Evolutionary conservation across 2,888 invertebrate genomes (phyloP).

Genomic region (Volucella inanis): DNA sequence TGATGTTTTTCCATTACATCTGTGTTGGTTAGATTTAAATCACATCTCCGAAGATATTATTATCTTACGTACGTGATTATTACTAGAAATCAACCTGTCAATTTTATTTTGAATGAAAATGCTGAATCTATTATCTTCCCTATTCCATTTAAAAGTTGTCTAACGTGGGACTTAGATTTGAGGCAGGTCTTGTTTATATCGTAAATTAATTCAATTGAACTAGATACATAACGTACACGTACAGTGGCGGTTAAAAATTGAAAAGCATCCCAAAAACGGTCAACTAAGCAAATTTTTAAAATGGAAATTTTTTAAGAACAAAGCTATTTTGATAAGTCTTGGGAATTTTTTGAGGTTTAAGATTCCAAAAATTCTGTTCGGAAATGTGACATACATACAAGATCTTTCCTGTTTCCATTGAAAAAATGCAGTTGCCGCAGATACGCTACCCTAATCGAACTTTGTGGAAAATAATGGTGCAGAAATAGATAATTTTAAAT

Average conservation of each 20-base stretch:
- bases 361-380: background rate
- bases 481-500: no score
- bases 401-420: no score
- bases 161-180: constrained; percentile 15
- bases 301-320: background rate
- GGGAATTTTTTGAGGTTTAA: background rate
- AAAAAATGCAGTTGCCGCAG: no score
- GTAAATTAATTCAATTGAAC: constrained; percentile 58
- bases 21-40: constrained; percentile 12
- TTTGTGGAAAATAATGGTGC: no score
- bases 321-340: background rate
- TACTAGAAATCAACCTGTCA: constrained; percentile 72
- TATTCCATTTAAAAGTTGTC: constrained; percentile 41
- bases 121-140: constrained; percentile 38
- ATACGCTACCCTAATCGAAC: no score
- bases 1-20: background rate
- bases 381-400: no score
- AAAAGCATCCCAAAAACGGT: background rate
- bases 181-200: constrained; percentile 58
- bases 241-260: constrained; percentile 43
- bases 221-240: constrained; percentile 13
- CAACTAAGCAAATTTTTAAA: background rate
- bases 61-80: constrained; percentile 33
- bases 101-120: constrained; percentile 71
- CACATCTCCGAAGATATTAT: constrained; percentile 10